phyloP scores from a whole-genome alignment of 2,888 invertebrate genomes.

The Rhagophthalmus giganteus region DNA sequence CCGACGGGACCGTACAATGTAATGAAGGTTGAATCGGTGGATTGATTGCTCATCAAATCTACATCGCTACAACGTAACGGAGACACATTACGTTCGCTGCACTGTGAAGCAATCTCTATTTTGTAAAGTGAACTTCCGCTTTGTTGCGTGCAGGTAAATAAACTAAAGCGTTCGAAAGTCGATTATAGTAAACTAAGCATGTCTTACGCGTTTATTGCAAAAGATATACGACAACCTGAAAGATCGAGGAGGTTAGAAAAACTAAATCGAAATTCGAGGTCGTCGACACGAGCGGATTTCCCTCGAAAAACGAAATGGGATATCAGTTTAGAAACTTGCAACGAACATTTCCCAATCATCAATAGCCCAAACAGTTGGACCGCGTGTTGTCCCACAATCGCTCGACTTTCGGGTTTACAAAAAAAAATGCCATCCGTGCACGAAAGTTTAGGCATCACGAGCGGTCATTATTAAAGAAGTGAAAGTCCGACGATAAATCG shows the following conservation, averaged over 20 bases:
- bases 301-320: too few relatives aligned
- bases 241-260: neutral
- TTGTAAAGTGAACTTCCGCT: constrained; percentile 3
- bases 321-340: too few relatives aligned
- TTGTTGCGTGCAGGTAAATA: constrained; percentile 1
- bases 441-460: neutral
- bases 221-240: neutral
- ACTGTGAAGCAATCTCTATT: neutral
- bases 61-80: constrained; percentile 1
- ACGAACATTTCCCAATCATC: too few relatives aligned
- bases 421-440: neutral
- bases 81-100: constrained; percentile 6
- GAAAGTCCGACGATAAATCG: too few relatives aligned
- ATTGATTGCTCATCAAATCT: constrained; percentile 22
- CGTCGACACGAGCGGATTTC: neutral
- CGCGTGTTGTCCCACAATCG: too few relatives aligned
- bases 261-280: neutral
- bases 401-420: too few relatives aligned
- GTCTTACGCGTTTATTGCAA: constrained; percentile 1
- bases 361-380: too few relatives aligned
- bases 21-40: constrained; percentile 8
- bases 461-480: too few relatives aligned
- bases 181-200: constrained; percentile 4
- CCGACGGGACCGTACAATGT: constrained; percentile 6
- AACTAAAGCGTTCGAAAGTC: constrained; percentile 1